Conservation (phyloP, 2,888 invertebrate genomes). For the Congeria kusceri region DNA sequence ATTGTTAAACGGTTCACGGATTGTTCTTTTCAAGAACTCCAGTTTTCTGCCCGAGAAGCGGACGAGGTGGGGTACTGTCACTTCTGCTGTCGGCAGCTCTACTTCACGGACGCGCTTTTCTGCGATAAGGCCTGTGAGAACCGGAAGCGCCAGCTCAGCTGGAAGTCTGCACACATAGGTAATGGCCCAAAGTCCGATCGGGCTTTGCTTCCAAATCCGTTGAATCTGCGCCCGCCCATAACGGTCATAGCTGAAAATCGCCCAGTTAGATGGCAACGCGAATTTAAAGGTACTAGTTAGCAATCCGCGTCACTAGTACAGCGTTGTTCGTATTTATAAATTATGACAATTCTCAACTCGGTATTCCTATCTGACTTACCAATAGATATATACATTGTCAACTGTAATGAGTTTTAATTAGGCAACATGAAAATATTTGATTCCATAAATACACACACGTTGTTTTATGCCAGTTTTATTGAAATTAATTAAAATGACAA, state of each 20-base stretch:
- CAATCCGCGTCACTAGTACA: neutral
- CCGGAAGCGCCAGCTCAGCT: conserved; percentile 53
- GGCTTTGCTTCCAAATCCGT: neutral
- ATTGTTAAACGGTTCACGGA: too few species aligned
- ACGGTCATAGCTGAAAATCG: conserved; percentile 6
- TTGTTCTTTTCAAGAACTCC: conserved; percentile 12
- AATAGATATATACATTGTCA: too few species aligned
- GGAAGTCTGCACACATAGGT: conserved; percentile 57
- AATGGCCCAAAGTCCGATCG: conserved; percentile 16
- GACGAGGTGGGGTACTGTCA: conserved; percentile 45
- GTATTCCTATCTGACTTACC: too few species aligned
- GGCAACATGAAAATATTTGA: too few species aligned
- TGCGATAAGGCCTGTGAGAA: conserved; percentile 60
- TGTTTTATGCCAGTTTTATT: too few species aligned
- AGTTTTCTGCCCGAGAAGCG: conserved; percentile 25
- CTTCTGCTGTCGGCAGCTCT: conserved; percentile 47
- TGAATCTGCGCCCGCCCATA: conserved; percentile 14
- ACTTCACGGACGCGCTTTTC: conserved; percentile 42
- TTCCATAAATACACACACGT: too few species aligned
- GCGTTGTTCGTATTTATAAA: neutral
- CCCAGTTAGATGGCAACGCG: conserved; percentile 5
- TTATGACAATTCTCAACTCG: too few species aligned
- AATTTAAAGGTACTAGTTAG: conserved; percentile 10
- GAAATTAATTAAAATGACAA: too few species aligned
- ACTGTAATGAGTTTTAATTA: too few species aligned